phyloP scores from a whole-genome alignment of 1,140 invertebrate genomes.

The Matsumurasca onukii region DNA sequence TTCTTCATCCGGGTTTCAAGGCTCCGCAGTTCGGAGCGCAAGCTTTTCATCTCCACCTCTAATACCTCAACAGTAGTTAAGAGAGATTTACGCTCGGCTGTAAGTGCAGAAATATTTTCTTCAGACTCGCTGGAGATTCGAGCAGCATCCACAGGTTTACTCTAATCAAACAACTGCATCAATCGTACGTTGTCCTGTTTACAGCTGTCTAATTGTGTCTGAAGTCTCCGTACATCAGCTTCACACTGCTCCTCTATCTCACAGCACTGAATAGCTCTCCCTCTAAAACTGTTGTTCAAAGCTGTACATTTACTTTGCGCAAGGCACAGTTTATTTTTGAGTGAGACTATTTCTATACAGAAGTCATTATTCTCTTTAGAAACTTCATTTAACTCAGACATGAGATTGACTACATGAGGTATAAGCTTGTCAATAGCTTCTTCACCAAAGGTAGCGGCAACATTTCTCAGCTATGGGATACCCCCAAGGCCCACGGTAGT shows the following conservation, averaged over 20 bases:
- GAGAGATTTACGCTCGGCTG: slow-evolving; percentile 2
- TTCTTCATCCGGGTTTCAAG: neutral
- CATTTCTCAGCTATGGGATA: neutral
- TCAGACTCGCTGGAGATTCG: neutral
- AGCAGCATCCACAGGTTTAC: neutral
- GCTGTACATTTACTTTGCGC: neutral
- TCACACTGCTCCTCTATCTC: slow-evolving; percentile 1
- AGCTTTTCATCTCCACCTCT: neutral
- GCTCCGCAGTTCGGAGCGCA: neutral
- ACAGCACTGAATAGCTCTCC: neutral
- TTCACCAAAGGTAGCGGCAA: slow-evolving; percentile 13
- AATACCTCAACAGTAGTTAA: slow-evolving; percentile 14
- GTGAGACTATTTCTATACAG: neutral
- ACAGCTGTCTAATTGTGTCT: neutral
- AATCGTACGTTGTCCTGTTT: slow-evolving; percentile 1
- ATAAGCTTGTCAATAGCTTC: slow-evolving; percentile 4
- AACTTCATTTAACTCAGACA: neutral
- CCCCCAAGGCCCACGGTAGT: too few species aligned
- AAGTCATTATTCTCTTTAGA: neutral
- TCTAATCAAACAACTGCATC: neutral
- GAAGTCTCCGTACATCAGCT: neutral
- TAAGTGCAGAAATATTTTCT: slow-evolving; percentile 1
- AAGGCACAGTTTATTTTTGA: neutral
- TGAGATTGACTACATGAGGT: neutral
- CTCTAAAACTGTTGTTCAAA: slow-evolving; percentile 3